Conservation (phyloP, 2,797 vertebrate genomes). For the Chrosomus eos region DNA sequence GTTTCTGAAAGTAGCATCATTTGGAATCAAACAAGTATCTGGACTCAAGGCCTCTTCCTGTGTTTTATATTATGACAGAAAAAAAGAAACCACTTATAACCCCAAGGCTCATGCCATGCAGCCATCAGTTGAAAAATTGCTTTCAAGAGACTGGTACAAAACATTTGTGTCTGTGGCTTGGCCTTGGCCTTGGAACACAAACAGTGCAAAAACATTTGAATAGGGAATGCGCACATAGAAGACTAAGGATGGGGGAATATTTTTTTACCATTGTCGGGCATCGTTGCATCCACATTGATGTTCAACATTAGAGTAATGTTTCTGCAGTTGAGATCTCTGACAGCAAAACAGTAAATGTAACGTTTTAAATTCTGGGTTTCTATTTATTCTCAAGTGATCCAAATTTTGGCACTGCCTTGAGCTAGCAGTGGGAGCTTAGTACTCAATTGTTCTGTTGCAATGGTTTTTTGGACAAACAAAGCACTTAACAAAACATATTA, state of each 20-base stretch:
- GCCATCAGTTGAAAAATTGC: slow-evolving; percentile 41
- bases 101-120: slow-evolving; percentile 44
- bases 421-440: not conserved
- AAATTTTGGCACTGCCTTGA: not conserved
- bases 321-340: not conserved
- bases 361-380: not conserved
- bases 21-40: not conserved
- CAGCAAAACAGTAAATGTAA: not conserved
- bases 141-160: slow-evolving; percentile 23
- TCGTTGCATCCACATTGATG: not conserved
- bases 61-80: slow-evolving; percentile 16
- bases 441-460: slow-evolving; percentile 9
- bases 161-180: slow-evolving; percentile 23
- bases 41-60: slow-evolving; percentile 26
- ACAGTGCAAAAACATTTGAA: slow-evolving; percentile 15
- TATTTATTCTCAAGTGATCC: not conserved
- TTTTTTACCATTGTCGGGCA: slow-evolving; percentile 1
- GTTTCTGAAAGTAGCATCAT: not conserved
- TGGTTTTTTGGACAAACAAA: slow-evolving; percentile 15
- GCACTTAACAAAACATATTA: slow-evolving; percentile 1
- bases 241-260: slow-evolving; percentile 19
- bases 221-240: slow-evolving; percentile 2
- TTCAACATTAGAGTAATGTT: not conserved
- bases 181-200: slow-evolving; percentile 40
- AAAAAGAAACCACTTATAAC: slow-evolving; percentile 22